Percentiles rank a stretch among this genome's conserved stretches.
phyloP scores from a whole-genome alignment of 2,113 vertebrate species.

The Desmodus rotundus region DNA sequence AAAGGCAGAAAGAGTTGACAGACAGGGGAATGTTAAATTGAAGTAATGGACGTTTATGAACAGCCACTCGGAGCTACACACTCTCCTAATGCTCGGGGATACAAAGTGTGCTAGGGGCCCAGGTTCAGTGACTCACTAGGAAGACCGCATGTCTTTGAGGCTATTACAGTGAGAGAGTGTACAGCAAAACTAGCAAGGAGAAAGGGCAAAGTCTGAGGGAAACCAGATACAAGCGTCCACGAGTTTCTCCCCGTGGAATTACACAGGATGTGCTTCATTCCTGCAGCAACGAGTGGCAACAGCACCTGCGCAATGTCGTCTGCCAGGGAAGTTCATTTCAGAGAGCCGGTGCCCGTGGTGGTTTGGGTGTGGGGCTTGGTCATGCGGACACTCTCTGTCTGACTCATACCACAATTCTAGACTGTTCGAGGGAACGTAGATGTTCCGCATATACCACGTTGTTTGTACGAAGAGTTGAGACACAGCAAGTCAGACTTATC shows the following conservation, averaged over 20 bases:
- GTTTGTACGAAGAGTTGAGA: not conserved
- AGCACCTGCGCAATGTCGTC: not conserved
- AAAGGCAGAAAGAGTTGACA: not conserved
- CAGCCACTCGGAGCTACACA: not conserved
- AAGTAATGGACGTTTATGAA: not conserved
- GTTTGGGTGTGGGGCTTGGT: not conserved
- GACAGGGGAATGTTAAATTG: not conserved
- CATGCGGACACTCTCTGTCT: not conserved
- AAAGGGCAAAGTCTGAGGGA: not conserved
- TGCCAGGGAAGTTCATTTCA: not conserved
- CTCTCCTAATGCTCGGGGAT: not conserved
- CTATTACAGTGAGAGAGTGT: not conserved
- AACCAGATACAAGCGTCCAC: not conserved
- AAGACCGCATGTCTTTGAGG: not conserved
- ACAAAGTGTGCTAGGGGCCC: not conserved
- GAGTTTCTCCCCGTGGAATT: not conserved
- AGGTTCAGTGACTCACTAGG: not conserved
- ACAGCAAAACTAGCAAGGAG: not conserved
- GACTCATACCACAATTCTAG: not conserved
- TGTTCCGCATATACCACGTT: not conserved
- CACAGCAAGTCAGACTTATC: not conserved
- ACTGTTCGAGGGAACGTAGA: not conserved
- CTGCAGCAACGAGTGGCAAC: not conserved
- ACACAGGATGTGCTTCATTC: accelerated
- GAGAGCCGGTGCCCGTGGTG: not conserved